phyloP scores from a whole-genome alignment of 2,888 invertebrate genomes.

The Drosophila mayaguana region DNA sequence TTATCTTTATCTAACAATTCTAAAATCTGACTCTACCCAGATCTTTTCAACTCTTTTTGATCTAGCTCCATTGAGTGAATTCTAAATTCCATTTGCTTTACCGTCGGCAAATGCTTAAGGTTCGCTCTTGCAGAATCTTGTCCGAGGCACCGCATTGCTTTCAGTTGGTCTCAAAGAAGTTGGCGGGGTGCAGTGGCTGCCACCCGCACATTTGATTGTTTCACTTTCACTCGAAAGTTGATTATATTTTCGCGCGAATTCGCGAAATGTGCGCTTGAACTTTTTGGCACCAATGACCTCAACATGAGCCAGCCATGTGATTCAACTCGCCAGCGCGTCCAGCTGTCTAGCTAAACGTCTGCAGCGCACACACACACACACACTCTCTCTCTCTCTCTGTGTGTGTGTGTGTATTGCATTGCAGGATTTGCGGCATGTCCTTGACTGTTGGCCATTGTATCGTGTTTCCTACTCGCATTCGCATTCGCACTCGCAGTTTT shows the following conservation, averaged over 20 bases:
- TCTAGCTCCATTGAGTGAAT: not conserved
- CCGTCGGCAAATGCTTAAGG: conserved; percentile 15
- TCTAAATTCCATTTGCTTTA: not conserved
- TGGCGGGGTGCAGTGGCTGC: not conserved
- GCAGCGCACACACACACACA: not conserved
- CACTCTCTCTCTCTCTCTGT: not conserved
- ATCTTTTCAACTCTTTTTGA: not conserved
- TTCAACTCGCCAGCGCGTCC: conserved; percentile 35
- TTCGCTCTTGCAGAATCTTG: conserved; percentile 7
- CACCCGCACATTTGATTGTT: conserved; percentile 58
- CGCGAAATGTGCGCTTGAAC: conserved; percentile 48
- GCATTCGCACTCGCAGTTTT: conserved; percentile 51
- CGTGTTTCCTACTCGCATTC: conserved; percentile 47
- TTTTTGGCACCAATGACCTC: conserved; percentile 62
- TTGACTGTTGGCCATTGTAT: conserved; percentile 72
- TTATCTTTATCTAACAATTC: not conserved
- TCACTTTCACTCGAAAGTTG: conserved; percentile 76
- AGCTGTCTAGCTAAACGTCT: conserved; percentile 23
- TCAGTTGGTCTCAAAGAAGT: not conserved
- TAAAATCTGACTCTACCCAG: not conserved
- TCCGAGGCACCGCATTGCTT: not conserved
- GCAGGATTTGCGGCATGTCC: conserved; percentile 70
- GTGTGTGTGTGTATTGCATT: conserved; percentile 27
- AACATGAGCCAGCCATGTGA: conserved; percentile 20
- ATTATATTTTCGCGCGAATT: conserved; percentile 69